Base-by-base conservation (phyloP, 2,888 invertebrate species). In the Platycheirus albimanus region DNA sequence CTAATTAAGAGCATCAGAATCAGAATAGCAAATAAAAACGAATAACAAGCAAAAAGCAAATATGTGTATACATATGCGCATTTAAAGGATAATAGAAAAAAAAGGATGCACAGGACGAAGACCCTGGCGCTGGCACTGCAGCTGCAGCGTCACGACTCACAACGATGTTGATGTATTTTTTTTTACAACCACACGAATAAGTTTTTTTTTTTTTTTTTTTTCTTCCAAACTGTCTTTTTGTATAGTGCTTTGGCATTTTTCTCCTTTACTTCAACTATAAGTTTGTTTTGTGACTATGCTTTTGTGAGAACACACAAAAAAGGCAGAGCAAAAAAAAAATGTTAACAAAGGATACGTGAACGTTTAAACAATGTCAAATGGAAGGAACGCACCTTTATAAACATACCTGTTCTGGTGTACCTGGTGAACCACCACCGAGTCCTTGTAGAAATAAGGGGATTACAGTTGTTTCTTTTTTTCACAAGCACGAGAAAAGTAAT, bases 1-100 rank as follows among this genome's bases (percentile, higher is more conserved):
- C 70, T 80, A 80, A 80, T 76, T 80, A 80, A 70, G 76, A 76
- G 70, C 80, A 76, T 76, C 76, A 51, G 76, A 75, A 75, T 80
- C 76, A 70, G 76, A 80, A 76, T 64, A 38, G 75, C 75, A 80
- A 80, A 80, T 70, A 75, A 64, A 76, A 75, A 58, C 56, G 69
- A 63, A 76, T 76, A 80, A 75, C 80, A 75, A 80, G 80, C 64
- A 13, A 56, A 76, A 51, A 76, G 58, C 75, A 75, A 70, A 75
- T 49, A 70, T 30, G 63, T 30, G 63, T 64, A 19, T 41, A 64
- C 63, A 76, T 66, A 52, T 79, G 79, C 67, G 15, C 67, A 54
- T 69, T 63, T 41, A 56, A 64, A 71, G 63, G 56, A 77, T 56
- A 64, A 64, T 47, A 28, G 38, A 36, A 49, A 64, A 33, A 33